Evolutionary conservation across 2,797 vertebrate species (phyloP), one percentile per base, ranked within the genome.

Genomic region (Dallia pectoralis): DNA sequence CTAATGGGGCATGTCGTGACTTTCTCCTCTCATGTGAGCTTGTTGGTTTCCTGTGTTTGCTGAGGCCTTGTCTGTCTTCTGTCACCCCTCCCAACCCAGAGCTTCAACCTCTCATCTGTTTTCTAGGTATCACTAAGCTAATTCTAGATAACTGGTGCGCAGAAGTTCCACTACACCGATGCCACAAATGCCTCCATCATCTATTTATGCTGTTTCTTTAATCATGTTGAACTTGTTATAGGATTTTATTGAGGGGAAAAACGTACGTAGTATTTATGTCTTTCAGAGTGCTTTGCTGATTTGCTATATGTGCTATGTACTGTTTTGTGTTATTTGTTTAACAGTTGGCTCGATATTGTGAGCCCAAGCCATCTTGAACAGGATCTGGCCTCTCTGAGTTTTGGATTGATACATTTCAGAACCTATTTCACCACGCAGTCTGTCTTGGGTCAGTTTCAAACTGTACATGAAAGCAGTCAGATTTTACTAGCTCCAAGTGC

Each of bases 41-140:
- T 40, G 79, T 86, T 80, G 79, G 82, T 90, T 91, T 91, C 85
- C 87, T 91, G 89, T 91, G 83, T 85, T 81, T 83, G 85, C 81
- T 79, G 77, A 79, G 69, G 68, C 40, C 73, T 77, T 82, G 29
- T 73, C 70, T 82, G 66, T 75, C 72, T 75, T 65, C 56, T 49
- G 59, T 76, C 69, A 70, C 72, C 72, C 77, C 61, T 72, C 77
- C 59, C 72, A 25, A 79, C 67, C 74, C 12, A 33, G 74, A 51
- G 62, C 83, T 22, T 67, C 73, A 25, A 74, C 5, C 69, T 67
- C 51, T 69, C 40, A 7, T 77, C 51, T 61, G 9, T 67, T 72
- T 71, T 59, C 27, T 74, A 47, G 64, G 4, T 14, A 61, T 16
- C 29, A 69, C 80, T 78, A 74, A 51, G 25, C 25, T 25, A 4